Percentiles rank a stretch among this genome's conserved stretches.
Evolutionary conservation across 92 coral and sea anemone genomes (phyloP).

Genomic region (Isaurus tuberculatus): DNA sequence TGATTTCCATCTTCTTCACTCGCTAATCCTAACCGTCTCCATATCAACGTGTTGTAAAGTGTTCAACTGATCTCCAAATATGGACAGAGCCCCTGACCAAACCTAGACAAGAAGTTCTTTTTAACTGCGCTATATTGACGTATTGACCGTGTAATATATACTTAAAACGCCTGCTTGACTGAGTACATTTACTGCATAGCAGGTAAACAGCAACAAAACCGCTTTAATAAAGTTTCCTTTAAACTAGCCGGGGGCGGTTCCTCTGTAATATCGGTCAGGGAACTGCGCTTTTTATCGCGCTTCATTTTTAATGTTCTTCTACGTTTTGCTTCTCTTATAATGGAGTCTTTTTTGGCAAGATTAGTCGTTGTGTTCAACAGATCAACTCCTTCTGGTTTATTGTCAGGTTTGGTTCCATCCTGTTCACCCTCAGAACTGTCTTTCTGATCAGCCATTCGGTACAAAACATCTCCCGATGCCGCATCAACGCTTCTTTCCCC

Average conservation of each 20-base stretch:
- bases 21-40: too few relatives aligned
- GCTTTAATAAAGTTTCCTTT: constrained; percentile 15
- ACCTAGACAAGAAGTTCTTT: too few relatives aligned
- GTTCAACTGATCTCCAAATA: too few relatives aligned
- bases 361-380: constrained; percentile 64
- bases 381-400: constrained; percentile 71
- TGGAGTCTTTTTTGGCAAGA: constrained; percentile 73
- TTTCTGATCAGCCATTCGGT: constrained; percentile 37
- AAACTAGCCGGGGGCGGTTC: constrained; percentile 9
- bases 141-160: neutral
- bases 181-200: neutral
- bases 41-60: too few relatives aligned
- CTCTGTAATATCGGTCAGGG: constrained; percentile 9
- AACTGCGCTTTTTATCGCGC: constrained; percentile 42
- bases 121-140: neutral
- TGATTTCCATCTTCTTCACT: too few relatives aligned
- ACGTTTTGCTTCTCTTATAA: constrained; percentile 82
- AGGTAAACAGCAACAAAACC: constrained; percentile 40
- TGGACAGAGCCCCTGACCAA: too few relatives aligned
- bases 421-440: constrained; percentile 24
- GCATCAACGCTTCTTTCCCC: constrained; percentile 82
- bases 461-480: constrained; percentile 15
- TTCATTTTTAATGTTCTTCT: constrained; percentile 77
- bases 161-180: neutral
- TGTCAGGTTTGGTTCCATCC: constrained; percentile 34